These are phyloP conservation scores for Mythimna vitellina DNA, from an alignment of 2,888 invertebrate species.

Conservation along the genomic window DNA sequence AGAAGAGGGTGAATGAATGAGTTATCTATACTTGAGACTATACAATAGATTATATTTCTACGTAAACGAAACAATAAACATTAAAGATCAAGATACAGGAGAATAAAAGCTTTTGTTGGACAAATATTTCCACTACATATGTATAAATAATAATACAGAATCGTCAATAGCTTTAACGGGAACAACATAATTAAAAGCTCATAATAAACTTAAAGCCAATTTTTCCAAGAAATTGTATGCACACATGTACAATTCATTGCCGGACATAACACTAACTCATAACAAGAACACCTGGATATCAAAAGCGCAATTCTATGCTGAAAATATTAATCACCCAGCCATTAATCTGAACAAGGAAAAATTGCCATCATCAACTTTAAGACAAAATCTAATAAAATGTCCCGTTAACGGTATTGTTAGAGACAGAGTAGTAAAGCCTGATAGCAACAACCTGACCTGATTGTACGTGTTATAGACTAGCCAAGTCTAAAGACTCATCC, in stretches of 20 bases:
- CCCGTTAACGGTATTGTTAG: slow-evolving; percentile 33
- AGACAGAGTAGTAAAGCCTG: slow-evolving; percentile 5
- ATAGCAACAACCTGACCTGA: slow-evolving; percentile 27
- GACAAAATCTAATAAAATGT: slow-evolving; percentile 28
- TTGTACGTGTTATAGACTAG: slow-evolving; percentile 28
- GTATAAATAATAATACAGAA: neutral
- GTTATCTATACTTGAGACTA: neutral
- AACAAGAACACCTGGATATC: neutral
- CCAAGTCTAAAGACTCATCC: slow-evolving; percentile 46
- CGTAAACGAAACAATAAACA: neutral
- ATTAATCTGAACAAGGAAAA: slow-evolving; percentile 5
- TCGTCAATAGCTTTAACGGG: neutral
- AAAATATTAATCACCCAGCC: slow-evolving; percentile 6
- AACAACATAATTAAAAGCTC: neutral
- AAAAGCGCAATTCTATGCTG: neutral
- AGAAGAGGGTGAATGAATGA: neutral
- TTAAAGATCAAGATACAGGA: neutral
- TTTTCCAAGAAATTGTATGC: neutral
- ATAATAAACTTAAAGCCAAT: neutral
- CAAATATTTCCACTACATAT: neutral
- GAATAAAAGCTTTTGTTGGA: neutral
- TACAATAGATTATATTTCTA: neutral
- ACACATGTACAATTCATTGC: neutral
- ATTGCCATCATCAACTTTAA: slow-evolving; percentile 12
- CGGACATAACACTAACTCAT: neutral